Evolutionary conservation across 1,140 invertebrate genomes (phyloP), one percentile per base, ranked within the genome.

Genomic region (Spodoptera litura): DNA sequence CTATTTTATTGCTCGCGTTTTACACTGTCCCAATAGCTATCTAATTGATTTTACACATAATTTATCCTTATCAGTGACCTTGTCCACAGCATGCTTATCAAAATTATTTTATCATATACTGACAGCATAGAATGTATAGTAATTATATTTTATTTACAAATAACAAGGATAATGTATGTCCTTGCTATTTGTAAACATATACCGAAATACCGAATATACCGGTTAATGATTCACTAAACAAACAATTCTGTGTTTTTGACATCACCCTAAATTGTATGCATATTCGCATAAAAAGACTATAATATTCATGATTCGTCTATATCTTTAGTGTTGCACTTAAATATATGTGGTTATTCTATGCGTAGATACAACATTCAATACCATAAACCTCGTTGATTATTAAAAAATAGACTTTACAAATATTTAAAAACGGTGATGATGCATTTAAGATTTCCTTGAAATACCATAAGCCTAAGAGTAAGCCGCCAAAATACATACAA

Each of bases 401-500:
- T 56, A 6, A 56, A 20, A 56, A 10, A 15, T 20, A 3, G 2
- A 31, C 6, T 35, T 64, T 38, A 9, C 38, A 15, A 66, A 38
- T 38, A 15, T 49, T 10, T 66, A 49, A 66, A 66, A 66, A 49
- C 15, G n/a, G 62, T 31, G 62, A 66, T 66, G 62, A 66, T 49
- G 49, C 38, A 10, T 12, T 49, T 38, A 49, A 66, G 15, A 49
- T 66, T 66, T 49, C 62, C 62, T 66, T 66, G 62, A 49, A 66
- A 66, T 27, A 68, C 49, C 66, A 70, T 27, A 38, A 64, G 31
- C 31, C 31, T 44, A 49, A 64, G 52, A 53, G 66, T 70, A 31
- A 70, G n/a, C 66, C 53, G 31, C 35, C 31, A 38, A 56, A 72
- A 53, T n/a, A 72, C 53, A 58, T 38, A 58, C 70, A 72, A 72